Evolutionary conservation across 2,113 vertebrate species (phyloP).

Genomic region (Sinocyclocheilus grahami): DNA sequence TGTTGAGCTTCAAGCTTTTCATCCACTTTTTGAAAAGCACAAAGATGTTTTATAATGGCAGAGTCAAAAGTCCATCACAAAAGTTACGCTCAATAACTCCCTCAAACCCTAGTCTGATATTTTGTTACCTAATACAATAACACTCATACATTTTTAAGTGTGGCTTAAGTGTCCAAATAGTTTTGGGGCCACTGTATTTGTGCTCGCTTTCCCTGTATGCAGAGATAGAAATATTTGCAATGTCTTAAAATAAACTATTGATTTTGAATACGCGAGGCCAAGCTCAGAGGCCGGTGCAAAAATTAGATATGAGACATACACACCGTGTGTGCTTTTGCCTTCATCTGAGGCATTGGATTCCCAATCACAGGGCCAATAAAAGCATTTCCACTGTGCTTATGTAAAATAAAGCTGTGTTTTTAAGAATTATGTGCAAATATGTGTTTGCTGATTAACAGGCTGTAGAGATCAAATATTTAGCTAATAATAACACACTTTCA

Average conservation of each 20-base stretch:
- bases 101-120: background rate
- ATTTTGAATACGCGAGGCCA: constrained; percentile 27
- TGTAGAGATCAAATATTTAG: background rate
- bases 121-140: constrained; percentile 1
- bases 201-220: background rate
- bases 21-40: constrained; percentile 10
- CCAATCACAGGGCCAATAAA: background rate
- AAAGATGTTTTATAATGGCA: background rate
- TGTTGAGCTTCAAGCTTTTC: background rate
- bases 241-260: constrained; percentile 33
- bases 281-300: background rate
- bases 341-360: constrained; percentile 5
- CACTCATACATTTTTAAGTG: background rate
- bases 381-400: background rate
- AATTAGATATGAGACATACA: background rate
- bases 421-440: background rate
- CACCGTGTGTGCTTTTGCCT: background rate
- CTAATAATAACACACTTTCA: constrained; percentile 1
- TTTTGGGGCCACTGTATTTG: background rate
- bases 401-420: background rate
- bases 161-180: background rate
- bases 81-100: background rate
- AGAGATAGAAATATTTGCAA: constrained; percentile 9
- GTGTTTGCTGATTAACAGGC: constrained; percentile 18
- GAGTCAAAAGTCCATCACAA: constrained; percentile 14